Conservation (phyloP, 1,140 invertebrate species). For the Drosophila lacertosa region DNA sequence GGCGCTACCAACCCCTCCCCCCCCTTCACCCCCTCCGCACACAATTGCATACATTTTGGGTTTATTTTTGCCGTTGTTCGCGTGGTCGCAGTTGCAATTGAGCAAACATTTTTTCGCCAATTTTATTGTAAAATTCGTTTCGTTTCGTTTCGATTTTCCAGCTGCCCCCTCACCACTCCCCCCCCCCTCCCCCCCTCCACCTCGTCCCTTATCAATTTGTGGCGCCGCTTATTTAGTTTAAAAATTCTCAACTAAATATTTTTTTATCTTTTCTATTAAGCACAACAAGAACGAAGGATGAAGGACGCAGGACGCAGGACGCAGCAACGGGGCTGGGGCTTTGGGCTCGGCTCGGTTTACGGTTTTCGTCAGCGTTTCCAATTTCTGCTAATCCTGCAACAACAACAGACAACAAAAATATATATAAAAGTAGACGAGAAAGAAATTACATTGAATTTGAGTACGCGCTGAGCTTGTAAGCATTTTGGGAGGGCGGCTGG, state of each 20-base stretch:
- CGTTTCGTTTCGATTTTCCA: constrained; percentile 10
- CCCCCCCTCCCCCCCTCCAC: too few species aligned
- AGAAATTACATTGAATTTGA: constrained; percentile 67
- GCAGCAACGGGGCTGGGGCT: too few species aligned
- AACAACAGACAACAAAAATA: constrained; percentile 6
- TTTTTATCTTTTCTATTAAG: constrained; percentile 60
- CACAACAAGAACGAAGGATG: not conserved
- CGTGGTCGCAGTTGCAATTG: constrained; percentile 41
- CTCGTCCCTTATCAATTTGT: constrained; percentile 3
- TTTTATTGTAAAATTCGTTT: constrained; percentile 53
- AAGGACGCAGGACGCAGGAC: not conserved
- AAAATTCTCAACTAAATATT: constrained; percentile 76
- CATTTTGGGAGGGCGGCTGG: not conserved
- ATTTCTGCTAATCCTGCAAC: constrained; percentile 69
- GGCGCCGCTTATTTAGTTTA: constrained; percentile 31
- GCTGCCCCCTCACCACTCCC: not conserved
- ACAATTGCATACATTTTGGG: not conserved
- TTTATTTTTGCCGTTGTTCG: constrained; percentile 9
- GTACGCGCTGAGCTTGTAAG: constrained; percentile 20
- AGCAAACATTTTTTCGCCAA: constrained; percentile 36
- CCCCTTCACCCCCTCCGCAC: not conserved
- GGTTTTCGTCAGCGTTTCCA: constrained; percentile 42
- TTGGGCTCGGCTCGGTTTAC: constrained; percentile 12
- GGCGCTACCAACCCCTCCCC: too few species aligned
- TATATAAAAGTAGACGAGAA: constrained; percentile 24